Conservation (phyloP, 2,113 vertebrate genomes). For the Lepisosteus oculatus region DNA sequence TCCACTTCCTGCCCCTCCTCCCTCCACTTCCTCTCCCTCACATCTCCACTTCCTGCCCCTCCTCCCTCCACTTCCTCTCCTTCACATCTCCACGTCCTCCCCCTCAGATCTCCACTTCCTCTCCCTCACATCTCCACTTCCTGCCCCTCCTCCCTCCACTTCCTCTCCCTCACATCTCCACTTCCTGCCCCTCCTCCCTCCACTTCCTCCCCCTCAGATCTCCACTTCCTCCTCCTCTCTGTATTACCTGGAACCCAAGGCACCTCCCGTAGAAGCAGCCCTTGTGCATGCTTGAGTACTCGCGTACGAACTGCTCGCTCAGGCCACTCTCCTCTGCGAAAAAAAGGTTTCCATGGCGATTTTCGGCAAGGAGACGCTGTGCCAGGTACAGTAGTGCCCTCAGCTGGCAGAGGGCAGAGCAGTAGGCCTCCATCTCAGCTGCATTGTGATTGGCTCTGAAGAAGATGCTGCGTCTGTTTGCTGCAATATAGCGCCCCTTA, state of each 20-base stretch:
- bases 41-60: too few species aligned
- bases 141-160: background rate
- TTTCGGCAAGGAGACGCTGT: conserved; percentile 77
- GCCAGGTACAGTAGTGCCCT: conserved; percentile 81
- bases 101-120: too few species aligned
- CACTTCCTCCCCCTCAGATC: background rate
- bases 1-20: too few species aligned
- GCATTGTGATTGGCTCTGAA: conserved; percentile 80
- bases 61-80: too few species aligned
- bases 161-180: background rate
- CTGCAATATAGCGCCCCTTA: conserved; percentile 81
- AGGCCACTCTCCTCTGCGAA: conserved; percentile 75
- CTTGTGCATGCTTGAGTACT: conserved; percentile 85
- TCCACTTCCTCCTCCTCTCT: background rate
- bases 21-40: too few species aligned
- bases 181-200: background rate
- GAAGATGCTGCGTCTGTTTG: conserved; percentile 84
- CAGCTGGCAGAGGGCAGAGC: conserved; percentile 80
- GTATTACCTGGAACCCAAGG: conserved; percentile 84
- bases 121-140: too few species aligned
- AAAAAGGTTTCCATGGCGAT: conserved; percentile 76
- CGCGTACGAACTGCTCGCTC: conserved; percentile 72
- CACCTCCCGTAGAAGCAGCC: conserved; percentile 91
- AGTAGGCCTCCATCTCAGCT: conserved; percentile 83
- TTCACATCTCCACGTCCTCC: too few species aligned